These are phyloP conservation scores for Pseudonaja textilis DNA, from an alignment of 2,113 vertebrate species.

Conservation along the genomic window DNA sequence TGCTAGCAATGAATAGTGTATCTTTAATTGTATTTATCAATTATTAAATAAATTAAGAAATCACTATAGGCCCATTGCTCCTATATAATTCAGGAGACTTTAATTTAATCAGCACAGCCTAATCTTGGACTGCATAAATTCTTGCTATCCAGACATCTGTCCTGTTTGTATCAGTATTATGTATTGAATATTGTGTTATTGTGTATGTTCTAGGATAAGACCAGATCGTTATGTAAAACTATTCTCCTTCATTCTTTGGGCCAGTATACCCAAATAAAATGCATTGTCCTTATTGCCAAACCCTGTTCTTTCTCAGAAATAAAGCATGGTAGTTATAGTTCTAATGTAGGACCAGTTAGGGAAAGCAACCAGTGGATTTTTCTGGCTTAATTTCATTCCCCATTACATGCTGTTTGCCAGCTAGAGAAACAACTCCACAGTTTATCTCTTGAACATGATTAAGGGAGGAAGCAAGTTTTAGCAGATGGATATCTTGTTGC, in stretches of 20 bases:
- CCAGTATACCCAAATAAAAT: background rate
- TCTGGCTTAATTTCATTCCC: background rate
- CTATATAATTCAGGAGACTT: background rate
- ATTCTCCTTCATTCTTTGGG: background rate
- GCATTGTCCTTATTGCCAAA: background rate
- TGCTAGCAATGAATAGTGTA: background rate
- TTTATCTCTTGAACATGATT: background rate
- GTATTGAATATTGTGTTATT: background rate
- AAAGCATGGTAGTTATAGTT: background rate
- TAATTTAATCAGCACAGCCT: background rate
- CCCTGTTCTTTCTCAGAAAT: background rate
- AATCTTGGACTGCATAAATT: background rate
- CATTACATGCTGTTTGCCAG: background rate
- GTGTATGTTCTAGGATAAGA: background rate
- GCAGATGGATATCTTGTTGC: background rate
- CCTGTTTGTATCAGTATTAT: background rate
- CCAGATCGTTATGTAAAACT: background rate
- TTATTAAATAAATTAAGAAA: background rate
- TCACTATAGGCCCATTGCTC: background rate
- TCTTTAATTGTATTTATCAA: background rate
- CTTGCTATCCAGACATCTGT: background rate
- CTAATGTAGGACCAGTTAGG: background rate
- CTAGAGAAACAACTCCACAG: background rate
- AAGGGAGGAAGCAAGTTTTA: background rate
- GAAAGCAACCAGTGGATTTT: background rate